Evolutionary conservation across 2,888 invertebrate species (phyloP).

Genomic region (Agonopterix subpropinquella): DNA sequence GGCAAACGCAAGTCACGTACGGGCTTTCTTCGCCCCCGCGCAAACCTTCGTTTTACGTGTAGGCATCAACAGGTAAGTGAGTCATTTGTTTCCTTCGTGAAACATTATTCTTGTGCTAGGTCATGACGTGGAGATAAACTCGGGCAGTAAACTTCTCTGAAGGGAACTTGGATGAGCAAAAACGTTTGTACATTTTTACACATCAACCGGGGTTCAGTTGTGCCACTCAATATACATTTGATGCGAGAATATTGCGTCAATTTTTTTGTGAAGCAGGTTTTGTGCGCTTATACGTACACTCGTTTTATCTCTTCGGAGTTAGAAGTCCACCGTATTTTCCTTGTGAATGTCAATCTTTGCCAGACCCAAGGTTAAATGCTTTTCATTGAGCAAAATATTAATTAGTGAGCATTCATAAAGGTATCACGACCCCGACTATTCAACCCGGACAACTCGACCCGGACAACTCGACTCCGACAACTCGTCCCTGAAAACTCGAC

Average conservation of each 20-base stretch:
- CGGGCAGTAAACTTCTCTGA: conserved; percentile 17
- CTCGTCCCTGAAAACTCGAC: too few relatives aligned
- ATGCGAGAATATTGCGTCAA: neutral
- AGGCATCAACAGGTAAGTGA: conserved; percentile 66
- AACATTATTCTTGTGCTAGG: conserved; percentile 47
- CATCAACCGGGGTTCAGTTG: conserved; percentile 18
- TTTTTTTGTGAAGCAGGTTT: too few relatives aligned
- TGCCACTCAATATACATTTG: conserved; percentile 5
- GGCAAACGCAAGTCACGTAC: conserved; percentile 43
- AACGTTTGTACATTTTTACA: conserved; percentile 24
- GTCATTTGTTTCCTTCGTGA: conserved; percentile 53
- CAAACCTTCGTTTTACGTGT: conserved; percentile 34
- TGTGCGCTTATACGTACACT: too few relatives aligned
- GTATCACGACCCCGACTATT: too few relatives aligned
- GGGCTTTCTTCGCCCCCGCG: conserved; percentile 29
- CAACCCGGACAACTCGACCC: too few relatives aligned
- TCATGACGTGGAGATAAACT: conserved; percentile 33
- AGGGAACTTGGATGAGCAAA: conserved; percentile 27
- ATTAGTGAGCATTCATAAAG: too few relatives aligned
- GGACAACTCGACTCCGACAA: too few relatives aligned
- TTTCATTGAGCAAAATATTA: too few relatives aligned
- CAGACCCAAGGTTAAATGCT: too few relatives aligned
- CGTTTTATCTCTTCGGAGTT: too few relatives aligned
- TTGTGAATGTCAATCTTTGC: too few relatives aligned
- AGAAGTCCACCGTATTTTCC: too few relatives aligned